Evolutionary conservation across 2,888 invertebrate species (phyloP).

Genomic region (Gymnocheta viridis): DNA sequence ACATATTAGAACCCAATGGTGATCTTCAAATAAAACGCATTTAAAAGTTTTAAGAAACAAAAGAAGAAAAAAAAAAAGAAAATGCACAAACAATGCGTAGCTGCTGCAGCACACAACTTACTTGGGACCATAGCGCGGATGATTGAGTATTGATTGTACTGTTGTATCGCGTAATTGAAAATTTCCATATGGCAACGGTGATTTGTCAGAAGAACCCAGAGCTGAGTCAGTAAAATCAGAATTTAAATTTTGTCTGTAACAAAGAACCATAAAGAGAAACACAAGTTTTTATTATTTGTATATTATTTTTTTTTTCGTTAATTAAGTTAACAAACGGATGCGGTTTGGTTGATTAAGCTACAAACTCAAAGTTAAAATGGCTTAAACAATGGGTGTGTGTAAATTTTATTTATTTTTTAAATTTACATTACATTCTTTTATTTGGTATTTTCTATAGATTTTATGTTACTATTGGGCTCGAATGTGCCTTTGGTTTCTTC

Average conservation of each 20-base stretch:
- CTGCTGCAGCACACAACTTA: slow-evolving; percentile 82
- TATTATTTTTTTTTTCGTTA: slow-evolving; percentile 24
- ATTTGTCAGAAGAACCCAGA: slow-evolving; percentile 94
- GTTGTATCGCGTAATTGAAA: slow-evolving; percentile 96
- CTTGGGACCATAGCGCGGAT: slow-evolving; percentile 95
- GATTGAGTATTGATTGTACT: slow-evolving; percentile 91
- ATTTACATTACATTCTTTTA: slow-evolving; percentile 13
- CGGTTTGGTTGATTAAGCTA: slow-evolving; percentile 61
- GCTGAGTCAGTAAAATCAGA: slow-evolving; percentile 98
- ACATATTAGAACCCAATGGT: slow-evolving; percentile 94
- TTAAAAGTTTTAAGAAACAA: slow-evolving; percentile 4
- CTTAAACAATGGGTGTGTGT: slow-evolving; percentile 53
- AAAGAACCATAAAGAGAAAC: slow-evolving; percentile 60
- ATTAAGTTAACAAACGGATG: slow-evolving; percentile 68
- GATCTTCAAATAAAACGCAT: slow-evolving; percentile 83
- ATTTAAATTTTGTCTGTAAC: slow-evolving; percentile 93
- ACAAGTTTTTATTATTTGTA: slow-evolving; percentile 34
- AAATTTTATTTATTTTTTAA: background rate
- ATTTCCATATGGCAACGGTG: slow-evolving; percentile 95
- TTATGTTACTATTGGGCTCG: background rate
- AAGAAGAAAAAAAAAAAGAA: background rate
- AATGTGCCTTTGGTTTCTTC: background rate
- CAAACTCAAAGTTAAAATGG: slow-evolving; percentile 44
- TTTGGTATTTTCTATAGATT: slow-evolving; percentile 11
- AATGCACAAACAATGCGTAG: slow-evolving; percentile 6